A percentile compares a stretch with the other conserved stretches of the same genome.
Evolutionary conservation across 2,113 vertebrate species (phyloP).

Genomic region (Fulica atra): DNA sequence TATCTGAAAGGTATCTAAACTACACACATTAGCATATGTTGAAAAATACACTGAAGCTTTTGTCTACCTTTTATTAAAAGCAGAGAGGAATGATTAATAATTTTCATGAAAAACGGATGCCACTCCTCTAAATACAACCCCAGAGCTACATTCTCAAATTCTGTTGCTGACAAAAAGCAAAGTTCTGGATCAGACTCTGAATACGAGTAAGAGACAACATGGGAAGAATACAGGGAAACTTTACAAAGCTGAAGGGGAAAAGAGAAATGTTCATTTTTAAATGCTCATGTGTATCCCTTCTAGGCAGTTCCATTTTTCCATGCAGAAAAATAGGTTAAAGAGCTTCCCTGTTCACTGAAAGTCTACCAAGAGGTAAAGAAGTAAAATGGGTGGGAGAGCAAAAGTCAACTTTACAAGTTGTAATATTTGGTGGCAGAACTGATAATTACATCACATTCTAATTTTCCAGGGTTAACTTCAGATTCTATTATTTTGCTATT

Average conservation of each 20-base stretch:
- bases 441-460: not conserved
- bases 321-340: not conserved
- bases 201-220: not conserved
- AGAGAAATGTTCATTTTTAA: not conserved
- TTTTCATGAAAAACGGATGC: not conserved
- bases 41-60: not conserved
- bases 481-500: not conserved
- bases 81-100: not conserved
- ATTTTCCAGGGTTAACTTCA: not conserved
- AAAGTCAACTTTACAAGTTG: not conserved
- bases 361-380: not conserved
- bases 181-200: not conserved
- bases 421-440: not conserved
- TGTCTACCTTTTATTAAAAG: not conserved
- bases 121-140: not conserved
- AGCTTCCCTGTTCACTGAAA: not conserved
- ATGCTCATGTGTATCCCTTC: not conserved
- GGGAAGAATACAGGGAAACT: not conserved
- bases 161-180: not conserved
- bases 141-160: not conserved
- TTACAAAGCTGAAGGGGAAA: not conserved
- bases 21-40: not conserved
- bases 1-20: not conserved
- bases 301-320: not conserved
- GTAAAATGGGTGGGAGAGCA: not conserved